phyloP scores from a whole-genome alignment of 1,140 invertebrate species.

The Cepaea nemoralis region DNA sequence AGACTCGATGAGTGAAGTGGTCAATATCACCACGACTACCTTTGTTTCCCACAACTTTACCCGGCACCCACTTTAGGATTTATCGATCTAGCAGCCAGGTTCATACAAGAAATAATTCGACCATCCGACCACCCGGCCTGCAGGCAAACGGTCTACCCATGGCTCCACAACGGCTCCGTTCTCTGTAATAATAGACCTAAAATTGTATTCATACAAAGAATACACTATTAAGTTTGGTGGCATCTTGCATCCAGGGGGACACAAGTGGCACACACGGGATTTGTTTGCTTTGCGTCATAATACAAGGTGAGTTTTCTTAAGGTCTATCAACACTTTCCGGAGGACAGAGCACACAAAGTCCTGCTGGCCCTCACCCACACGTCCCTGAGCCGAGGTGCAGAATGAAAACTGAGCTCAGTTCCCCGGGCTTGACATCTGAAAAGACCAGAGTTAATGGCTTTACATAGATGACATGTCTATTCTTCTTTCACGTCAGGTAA shows the following conservation, averaged over 20 bases:
- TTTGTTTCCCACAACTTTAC: too few relatives aligned
- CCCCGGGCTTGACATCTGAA: constrained; percentile 10
- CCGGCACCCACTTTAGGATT: too few relatives aligned
- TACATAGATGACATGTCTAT: constrained; percentile 15
- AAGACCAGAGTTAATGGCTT: constrained; percentile 14
- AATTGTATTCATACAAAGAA: neutral
- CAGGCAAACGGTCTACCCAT: too few relatives aligned
- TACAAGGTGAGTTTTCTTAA: neutral
- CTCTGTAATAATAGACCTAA: neutral
- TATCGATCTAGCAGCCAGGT: too few relatives aligned
- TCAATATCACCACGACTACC: too few relatives aligned
- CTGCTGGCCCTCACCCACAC: neutral
- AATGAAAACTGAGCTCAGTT: neutral
- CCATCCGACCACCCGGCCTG: too few relatives aligned
- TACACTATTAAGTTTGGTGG: neutral
- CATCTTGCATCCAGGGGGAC: neutral
- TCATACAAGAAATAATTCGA: too few relatives aligned
- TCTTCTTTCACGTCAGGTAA: neutral
- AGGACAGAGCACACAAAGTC: neutral
- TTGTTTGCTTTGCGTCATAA: neutral
- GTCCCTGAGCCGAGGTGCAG: neutral
- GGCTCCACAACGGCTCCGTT: too few relatives aligned
- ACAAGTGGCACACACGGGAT: neutral
- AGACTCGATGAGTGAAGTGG: too few relatives aligned
- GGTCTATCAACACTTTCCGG: neutral